Conservation (phyloP, 2,888 invertebrate genomes). For the Pandemis cinnamomeana region DNA sequence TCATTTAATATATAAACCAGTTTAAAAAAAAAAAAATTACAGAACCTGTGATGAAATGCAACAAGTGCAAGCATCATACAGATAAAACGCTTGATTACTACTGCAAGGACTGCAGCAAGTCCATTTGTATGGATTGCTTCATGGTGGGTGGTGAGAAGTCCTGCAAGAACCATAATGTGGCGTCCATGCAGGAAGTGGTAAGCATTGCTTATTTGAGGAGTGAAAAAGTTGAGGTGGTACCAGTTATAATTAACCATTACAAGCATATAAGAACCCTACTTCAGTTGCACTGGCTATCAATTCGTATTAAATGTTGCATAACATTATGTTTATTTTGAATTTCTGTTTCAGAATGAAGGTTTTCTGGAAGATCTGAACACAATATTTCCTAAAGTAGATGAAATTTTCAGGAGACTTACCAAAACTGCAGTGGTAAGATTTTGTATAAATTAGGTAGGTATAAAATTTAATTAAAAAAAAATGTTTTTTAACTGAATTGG, state of each 20-base stretch:
- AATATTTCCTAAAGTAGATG: conserved; percentile 70
- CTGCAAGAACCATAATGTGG: conserved; percentile 74
- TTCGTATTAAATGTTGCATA: background rate
- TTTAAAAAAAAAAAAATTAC: conserved; percentile 30
- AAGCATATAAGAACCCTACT: too few relatives aligned
- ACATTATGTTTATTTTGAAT: background rate
- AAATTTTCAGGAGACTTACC: conserved; percentile 70
- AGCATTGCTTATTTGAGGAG: conserved; percentile 44
- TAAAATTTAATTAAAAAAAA: background rate
- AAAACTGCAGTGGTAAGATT: conserved; percentile 75
- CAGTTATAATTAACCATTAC: too few relatives aligned
- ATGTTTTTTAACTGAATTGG: background rate
- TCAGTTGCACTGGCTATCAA: background rate
- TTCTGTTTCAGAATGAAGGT: conserved; percentile 67
- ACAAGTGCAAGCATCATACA: conserved; percentile 64
- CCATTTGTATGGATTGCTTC: conserved; percentile 76
- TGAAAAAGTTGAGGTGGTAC: too few relatives aligned
- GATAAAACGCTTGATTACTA: conserved; percentile 71
- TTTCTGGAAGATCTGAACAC: conserved; percentile 62
- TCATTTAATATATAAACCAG: too few relatives aligned
- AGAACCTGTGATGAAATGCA: conserved; percentile 53
- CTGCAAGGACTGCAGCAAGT: conserved; percentile 70
- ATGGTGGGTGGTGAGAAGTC: conserved; percentile 74
- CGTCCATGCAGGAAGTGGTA: conserved; percentile 72
- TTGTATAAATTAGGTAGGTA: background rate